phyloP scores from a whole-genome alignment of 2,888 invertebrate species.

The Clitarchus hookeri region DNA sequence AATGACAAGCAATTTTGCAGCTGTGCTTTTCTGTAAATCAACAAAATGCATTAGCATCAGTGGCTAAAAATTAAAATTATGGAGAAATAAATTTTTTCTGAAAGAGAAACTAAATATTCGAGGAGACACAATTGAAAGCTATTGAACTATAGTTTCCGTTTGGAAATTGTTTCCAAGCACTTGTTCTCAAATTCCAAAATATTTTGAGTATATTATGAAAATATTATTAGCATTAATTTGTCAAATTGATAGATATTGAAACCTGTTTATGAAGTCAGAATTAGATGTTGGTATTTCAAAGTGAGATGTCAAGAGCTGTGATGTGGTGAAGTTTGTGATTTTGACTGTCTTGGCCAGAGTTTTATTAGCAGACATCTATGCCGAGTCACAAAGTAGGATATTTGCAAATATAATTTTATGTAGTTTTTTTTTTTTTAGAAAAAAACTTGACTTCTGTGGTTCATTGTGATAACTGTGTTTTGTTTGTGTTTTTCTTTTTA shows the following conservation, averaged over 20 bases:
- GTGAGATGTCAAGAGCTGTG: neutral
- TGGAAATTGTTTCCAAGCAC: neutral
- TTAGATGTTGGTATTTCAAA: neutral
- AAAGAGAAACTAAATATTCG: neutral
- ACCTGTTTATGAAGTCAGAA: neutral
- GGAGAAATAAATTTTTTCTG: no score
- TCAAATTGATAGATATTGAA: neutral
- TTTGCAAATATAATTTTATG: neutral
- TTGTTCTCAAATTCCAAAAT: neutral
- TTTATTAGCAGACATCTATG: neutral
- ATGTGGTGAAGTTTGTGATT: neutral
- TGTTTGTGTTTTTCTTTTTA: neutral
- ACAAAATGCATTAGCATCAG: neutral
- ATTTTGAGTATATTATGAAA: neutral
- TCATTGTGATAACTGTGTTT: slow-evolving; percentile 10
- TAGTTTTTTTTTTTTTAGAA: neutral
- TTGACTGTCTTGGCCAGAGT: neutral
- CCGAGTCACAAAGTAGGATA: neutral
- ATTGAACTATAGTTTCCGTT: neutral
- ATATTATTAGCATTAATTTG: neutral
- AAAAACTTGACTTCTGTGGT: slow-evolving; percentile 20
- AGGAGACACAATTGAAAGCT: neutral
- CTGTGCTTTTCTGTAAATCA: neutral
- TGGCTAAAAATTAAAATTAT: no score
- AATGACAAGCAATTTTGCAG: neutral